phyloP scores from a whole-genome alignment of 2,113 vertebrate species.

The Mormoops blainvillei region DNA sequence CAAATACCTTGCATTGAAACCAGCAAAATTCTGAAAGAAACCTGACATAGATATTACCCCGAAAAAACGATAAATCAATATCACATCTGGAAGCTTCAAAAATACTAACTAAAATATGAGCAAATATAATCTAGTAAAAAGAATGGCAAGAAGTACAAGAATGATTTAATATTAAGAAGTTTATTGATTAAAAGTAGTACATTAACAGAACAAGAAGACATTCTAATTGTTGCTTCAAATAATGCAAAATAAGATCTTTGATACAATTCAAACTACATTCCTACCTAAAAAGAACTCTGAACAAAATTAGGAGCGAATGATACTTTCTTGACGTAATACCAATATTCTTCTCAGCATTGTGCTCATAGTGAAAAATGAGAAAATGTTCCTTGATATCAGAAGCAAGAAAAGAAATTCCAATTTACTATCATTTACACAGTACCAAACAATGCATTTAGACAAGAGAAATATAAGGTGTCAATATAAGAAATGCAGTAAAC shows the following conservation, averaged over 20 bases:
- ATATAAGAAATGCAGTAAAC: neutral
- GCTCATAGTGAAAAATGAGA: neutral
- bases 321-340: neutral
- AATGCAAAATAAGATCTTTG: neutral
- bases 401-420: neutral
- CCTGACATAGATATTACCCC: neutral
- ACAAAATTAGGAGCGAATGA: neutral
- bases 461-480: neutral
- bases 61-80: neutral
- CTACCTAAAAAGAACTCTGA: neutral
- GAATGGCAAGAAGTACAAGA: neutral
- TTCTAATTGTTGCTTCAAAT: neutral
- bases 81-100: neutral
- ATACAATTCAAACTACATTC: neutral
- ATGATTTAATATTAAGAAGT: neutral
- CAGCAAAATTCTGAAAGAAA: slow-evolving; percentile 23
- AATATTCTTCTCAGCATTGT: neutral
- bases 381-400: neutral
- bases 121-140: neutral
- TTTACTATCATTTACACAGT: neutral
- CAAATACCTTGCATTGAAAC: neutral
- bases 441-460: neutral
- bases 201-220: neutral
- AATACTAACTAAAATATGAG: neutral
- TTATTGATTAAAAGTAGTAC: neutral